Evolutionary conservation across 2,888 invertebrate genomes (phyloP).

Genomic region (Megamerina dolium): DNA sequence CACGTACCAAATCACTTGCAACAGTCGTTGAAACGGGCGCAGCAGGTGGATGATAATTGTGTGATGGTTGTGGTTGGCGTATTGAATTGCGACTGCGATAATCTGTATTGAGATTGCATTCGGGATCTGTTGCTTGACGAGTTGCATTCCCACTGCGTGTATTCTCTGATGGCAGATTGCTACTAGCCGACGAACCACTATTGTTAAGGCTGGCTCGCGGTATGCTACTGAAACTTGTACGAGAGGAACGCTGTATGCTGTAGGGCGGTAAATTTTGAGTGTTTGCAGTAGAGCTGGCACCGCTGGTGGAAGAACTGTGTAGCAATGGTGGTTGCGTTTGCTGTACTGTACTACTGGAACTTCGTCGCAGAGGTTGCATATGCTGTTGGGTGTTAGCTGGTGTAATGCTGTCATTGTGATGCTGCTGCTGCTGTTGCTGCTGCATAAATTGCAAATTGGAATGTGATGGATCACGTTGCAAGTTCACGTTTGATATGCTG

Average conservation of each 20-base stretch:
- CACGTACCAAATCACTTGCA: conserved; percentile 25
- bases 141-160: conserved; percentile 12
- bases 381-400: no score
- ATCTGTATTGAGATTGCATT: neutral
- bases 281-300: conserved; percentile 28
- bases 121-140: conserved; percentile 18
- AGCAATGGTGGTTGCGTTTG: conserved; percentile 16
- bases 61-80: conserved; percentile 21
- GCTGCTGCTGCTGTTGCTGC: conserved; percentile 9
- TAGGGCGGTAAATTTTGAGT: conserved; percentile 23
- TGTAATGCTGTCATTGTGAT: no score
- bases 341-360: conserved; percentile 22
- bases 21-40: conserved; percentile 18
- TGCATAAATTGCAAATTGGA: conserved; percentile 21
- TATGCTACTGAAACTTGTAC: conserved; percentile 46
- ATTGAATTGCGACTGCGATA: conserved; percentile 26
- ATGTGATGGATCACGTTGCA: conserved; percentile 37
- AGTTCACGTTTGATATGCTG: conserved; percentile 44
- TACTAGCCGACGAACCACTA: conserved; percentile 17
- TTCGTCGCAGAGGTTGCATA: conserved; percentile 21
- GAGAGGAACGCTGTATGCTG: conserved; percentile 28
- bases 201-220: conserved; percentile 46
- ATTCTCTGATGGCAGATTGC: no score
- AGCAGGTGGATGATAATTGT: conserved; percentile 25
- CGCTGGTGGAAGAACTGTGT: conserved; percentile 20